phyloP scores from a whole-genome alignment of 2,888 invertebrate genomes.

The Chrysolina americana region DNA sequence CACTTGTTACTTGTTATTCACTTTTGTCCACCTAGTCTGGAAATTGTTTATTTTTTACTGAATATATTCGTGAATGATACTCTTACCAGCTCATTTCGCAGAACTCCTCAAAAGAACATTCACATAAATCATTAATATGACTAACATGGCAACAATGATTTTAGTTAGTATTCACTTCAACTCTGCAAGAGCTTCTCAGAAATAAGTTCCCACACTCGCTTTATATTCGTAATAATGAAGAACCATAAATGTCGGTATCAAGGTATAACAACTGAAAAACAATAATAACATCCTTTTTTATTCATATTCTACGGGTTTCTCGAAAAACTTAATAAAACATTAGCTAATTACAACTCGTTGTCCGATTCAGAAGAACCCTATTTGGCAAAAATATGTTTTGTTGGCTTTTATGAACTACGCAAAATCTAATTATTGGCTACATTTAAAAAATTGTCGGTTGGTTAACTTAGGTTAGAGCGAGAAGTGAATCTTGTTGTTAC shows the following conservation, averaged over 20 bases:
- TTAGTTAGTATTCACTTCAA: conserved; percentile 11
- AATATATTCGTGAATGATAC: too few relatives aligned
- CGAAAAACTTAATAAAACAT: conserved; percentile 20
- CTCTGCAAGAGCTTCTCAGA: conserved; percentile 9
- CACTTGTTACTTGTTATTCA: too few relatives aligned
- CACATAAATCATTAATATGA: not conserved
- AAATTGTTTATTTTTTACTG: too few relatives aligned
- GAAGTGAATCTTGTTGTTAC: not conserved
- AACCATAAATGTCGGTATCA: conserved; percentile 16
- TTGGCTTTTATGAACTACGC: not conserved
- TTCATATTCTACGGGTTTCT: conserved; percentile 17
- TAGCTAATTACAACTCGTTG: conserved; percentile 5
- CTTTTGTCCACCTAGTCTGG: too few relatives aligned
- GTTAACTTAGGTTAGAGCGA: not conserved
- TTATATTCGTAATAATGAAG: conserved; percentile 5
- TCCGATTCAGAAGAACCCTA: conserved; percentile 1
- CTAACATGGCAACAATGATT: not conserved
- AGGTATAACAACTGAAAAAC: conserved; percentile 27
- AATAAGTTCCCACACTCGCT: conserved; percentile 7
- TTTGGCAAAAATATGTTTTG: conserved; percentile 1
- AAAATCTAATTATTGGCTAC: not conserved
- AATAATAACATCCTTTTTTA: conserved; percentile 10
- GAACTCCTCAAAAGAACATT: not conserved
- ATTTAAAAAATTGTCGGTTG: not conserved
- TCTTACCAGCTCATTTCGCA: too few relatives aligned